phyloP scores from a whole-genome alignment of 2,797 vertebrate genomes.

The Gambusia yucatana region DNA sequence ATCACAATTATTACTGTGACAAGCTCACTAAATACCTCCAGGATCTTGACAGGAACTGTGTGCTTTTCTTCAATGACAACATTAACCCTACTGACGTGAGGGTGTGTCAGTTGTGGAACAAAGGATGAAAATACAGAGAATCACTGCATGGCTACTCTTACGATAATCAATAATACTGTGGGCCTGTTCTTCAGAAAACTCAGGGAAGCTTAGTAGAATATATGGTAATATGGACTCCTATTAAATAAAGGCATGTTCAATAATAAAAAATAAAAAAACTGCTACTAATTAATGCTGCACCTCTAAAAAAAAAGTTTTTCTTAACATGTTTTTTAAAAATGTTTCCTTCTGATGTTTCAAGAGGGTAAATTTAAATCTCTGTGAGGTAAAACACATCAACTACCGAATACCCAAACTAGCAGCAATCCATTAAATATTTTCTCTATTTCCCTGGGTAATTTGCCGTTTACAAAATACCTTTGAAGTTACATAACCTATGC shows the following conservation, averaged over 20 bases:
- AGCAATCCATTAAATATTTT: not conserved
- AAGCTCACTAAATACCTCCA: not conserved
- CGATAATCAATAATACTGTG: not conserved
- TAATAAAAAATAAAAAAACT: not conserved
- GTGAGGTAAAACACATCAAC: not conserved
- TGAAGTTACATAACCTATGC: not conserved
- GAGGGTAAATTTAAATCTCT: conserved; percentile 1
- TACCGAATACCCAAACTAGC: not conserved
- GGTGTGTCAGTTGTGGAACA: not conserved
- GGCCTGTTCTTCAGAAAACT: not conserved
- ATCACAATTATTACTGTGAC: not conserved
- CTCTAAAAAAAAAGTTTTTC: not conserved
- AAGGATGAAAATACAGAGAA: not conserved
- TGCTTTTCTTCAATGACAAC: not conserved
- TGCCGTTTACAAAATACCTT: not conserved
- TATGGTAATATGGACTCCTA: not conserved
- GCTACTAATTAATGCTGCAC: not conserved
- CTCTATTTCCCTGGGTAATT: not conserved
- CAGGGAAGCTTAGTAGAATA: not conserved
- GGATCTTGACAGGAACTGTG: not conserved
- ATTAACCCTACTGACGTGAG: not conserved
- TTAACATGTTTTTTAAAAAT: not conserved
- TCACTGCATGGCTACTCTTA: not conserved
- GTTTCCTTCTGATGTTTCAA: not conserved
- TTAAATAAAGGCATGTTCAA: not conserved